Percentiles rank a stretch among this genome's conserved stretches.
These are phyloP conservation scores for Athetis lepigone DNA, from an alignment of 2,888 invertebrate species.

Conservation along the genomic window DNA sequence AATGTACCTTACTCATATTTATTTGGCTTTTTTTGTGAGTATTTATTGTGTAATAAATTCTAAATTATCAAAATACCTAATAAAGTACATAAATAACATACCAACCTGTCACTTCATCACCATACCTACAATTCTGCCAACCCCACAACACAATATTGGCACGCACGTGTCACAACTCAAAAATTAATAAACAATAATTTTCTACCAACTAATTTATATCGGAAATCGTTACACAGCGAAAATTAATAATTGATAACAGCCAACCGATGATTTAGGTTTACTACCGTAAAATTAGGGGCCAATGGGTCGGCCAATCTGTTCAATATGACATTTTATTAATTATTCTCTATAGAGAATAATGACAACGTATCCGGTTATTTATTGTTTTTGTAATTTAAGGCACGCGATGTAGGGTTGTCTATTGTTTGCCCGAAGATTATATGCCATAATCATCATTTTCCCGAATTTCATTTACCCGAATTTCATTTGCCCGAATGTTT, in stretches of 20 bases:
- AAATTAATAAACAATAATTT: conserved; percentile 63
- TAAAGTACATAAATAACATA: neutral
- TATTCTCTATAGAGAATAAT: conserved; percentile 51
- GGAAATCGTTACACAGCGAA: conserved; percentile 67
- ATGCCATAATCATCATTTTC: too few species aligned
- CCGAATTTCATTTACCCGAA: too few species aligned
- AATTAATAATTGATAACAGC: conserved; percentile 54
- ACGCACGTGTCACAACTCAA: conserved; percentile 56
- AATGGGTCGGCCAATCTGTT: conserved; percentile 42
- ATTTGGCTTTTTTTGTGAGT: too few species aligned
- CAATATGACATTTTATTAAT: conserved; percentile 55
- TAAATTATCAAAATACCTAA: too few species aligned
- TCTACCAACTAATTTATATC: conserved; percentile 53
- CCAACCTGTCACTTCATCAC: neutral
- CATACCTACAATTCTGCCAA: neutral
- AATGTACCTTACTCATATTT: too few species aligned
- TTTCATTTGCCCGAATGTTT: too few species aligned
- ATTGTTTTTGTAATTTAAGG: conserved; percentile 35
- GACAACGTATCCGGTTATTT: conserved; percentile 51
- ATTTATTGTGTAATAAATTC: too few species aligned
- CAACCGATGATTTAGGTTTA: conserved; percentile 52
- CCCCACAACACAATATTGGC: conserved; percentile 46
- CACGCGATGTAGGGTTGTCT: conserved; percentile 51
- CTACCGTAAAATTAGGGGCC: conserved; percentile 59
- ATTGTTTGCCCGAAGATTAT: too few species aligned